Evolutionary conservation across 2,113 vertebrate genomes (phyloP).

Genomic region (Tenebrosternarchus preto): DNA sequence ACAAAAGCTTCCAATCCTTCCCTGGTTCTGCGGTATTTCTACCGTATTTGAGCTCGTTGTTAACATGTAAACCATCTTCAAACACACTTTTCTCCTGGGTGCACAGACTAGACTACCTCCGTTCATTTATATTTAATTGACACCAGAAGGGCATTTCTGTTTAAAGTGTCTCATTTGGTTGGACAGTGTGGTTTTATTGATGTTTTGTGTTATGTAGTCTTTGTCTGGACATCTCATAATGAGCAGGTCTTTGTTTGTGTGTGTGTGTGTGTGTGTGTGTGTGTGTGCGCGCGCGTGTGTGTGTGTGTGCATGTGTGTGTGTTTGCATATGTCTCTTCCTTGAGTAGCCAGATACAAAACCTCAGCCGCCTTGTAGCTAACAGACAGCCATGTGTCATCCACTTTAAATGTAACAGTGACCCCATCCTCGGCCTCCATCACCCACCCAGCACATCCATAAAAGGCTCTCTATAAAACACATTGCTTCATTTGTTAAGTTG

Average conservation of each 20-base stretch:
- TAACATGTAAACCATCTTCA: conserved; percentile 5
- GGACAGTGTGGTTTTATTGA: conserved; percentile 49
- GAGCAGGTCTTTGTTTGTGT: conserved; percentile 14
- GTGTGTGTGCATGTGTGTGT: conserved; percentile 25
- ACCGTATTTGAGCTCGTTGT: too few relatives aligned
- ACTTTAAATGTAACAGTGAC: conserved; percentile 45
- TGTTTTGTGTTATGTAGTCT: conserved; percentile 41
- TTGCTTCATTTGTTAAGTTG: neutral
- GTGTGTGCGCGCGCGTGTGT: neutral
- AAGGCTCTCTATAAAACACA: conserved; percentile 20
- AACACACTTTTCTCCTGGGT: neutral
- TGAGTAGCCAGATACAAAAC: conserved; percentile 41
- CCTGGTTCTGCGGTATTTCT: neutral
- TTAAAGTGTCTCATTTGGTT: conserved; percentile 16
- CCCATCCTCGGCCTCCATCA: conserved; percentile 8
- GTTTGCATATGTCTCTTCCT: conserved; percentile 21
- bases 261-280: neutral
- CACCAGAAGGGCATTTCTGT: conserved; percentile 36
- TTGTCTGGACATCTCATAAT: conserved; percentile 63
- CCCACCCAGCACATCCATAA: conserved; percentile 15
- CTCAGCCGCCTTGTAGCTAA: conserved; percentile 16
- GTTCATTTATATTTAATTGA: conserved; percentile 52
- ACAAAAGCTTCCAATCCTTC: neutral
- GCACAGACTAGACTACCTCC: neutral
- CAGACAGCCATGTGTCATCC: conserved; percentile 48